Percentiles rank a stretch among this genome's conserved stretches.
These are phyloP conservation scores for Epizoanthus scotinus DNA, from an alignment of 92 coral and sea anemone species.

Conservation along the genomic window DNA sequence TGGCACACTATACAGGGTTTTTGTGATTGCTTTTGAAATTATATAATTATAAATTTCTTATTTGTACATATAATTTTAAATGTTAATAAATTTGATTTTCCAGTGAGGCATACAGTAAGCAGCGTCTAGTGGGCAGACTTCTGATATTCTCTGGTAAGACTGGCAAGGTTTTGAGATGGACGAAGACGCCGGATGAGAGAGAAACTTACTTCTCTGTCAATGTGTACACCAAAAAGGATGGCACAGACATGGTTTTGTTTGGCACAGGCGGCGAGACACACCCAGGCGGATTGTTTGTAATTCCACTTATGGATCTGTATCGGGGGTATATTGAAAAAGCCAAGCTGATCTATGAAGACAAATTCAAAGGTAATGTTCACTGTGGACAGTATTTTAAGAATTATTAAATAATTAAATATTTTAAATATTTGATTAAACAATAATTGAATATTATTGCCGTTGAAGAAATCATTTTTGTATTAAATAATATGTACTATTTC, in stretches of 20 bases:
- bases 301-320: slow-evolving; percentile 73
- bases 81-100: not conserved
- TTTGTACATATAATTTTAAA: not conserved
- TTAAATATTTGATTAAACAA: too few species aligned
- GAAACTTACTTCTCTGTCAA: slow-evolving; percentile 95
- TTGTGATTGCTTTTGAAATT: too few species aligned
- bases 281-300: slow-evolving; percentile 90
- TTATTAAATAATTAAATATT: too few species aligned
- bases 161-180: slow-evolving; percentile 89
- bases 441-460: too few species aligned
- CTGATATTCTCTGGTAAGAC: slow-evolving; percentile 91
- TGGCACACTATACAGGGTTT: too few species aligned
- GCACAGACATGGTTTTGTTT: slow-evolving; percentile 84
- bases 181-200: slow-evolving; percentile 78
- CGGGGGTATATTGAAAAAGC: slow-evolving; percentile 83
- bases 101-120: slow-evolving; percentile 87
- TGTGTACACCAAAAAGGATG: slow-evolving; percentile 82
- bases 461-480: too few species aligned
- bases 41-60: too few species aligned
- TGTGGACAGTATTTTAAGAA: too few species aligned
- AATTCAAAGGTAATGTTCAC: slow-evolving; percentile 73
- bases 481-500: too few species aligned
- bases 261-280: slow-evolving; percentile 99
- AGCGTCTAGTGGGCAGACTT: slow-evolving; percentile 83
- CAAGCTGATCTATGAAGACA: slow-evolving; percentile 76